Percentiles rank a stretch among this genome's conserved stretches.
Conservation (phyloP, 2,888 invertebrate species). For the Linnaemya vulpina region DNA sequence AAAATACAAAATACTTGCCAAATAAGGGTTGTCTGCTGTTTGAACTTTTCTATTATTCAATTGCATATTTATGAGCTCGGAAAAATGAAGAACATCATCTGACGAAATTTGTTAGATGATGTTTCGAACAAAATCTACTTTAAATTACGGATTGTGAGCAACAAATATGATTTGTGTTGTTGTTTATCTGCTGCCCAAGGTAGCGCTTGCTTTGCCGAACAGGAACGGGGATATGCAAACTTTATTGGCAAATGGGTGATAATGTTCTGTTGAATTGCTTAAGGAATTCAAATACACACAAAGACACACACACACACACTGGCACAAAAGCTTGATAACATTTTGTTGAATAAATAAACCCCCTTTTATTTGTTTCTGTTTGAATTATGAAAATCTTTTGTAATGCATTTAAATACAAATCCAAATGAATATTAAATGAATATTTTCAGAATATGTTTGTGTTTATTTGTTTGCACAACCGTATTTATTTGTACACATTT, state of each 20-base stretch:
- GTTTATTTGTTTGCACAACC: constrained; percentile 9
- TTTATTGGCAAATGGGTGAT: constrained; percentile 68
- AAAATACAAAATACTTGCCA: constrained; percentile 14
- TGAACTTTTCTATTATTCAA: constrained; percentile 73
- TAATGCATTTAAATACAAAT: constrained; percentile 61
- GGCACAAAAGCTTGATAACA: not conserved
- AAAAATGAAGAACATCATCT: constrained; percentile 16
- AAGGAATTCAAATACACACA: constrained; percentile 27
- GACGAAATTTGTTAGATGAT: constrained; percentile 33
- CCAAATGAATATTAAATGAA: constrained; percentile 69
- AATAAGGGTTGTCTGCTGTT: constrained; percentile 68
- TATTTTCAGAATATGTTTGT: constrained; percentile 42
- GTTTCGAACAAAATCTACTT: constrained; percentile 31
- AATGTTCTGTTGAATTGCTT: constrained; percentile 54
- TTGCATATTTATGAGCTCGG: constrained; percentile 73
- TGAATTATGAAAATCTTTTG: constrained; percentile 65
- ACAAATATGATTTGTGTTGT: constrained; percentile 42
- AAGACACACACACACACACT: not conserved
- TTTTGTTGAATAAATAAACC: constrained; percentile 30
- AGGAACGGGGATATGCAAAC: constrained; percentile 15
- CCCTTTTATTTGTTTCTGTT: constrained; percentile 42
- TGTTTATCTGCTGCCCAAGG: constrained; percentile 9
- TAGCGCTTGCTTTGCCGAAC: not conserved
- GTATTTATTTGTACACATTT: constrained; percentile 23
- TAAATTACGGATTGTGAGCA: constrained; percentile 46